Evolutionary conservation across 2,113 vertebrate species (phyloP), one percentile per base, ranked within the genome.

Genomic region (Pachycephala philippinensis): DNA sequence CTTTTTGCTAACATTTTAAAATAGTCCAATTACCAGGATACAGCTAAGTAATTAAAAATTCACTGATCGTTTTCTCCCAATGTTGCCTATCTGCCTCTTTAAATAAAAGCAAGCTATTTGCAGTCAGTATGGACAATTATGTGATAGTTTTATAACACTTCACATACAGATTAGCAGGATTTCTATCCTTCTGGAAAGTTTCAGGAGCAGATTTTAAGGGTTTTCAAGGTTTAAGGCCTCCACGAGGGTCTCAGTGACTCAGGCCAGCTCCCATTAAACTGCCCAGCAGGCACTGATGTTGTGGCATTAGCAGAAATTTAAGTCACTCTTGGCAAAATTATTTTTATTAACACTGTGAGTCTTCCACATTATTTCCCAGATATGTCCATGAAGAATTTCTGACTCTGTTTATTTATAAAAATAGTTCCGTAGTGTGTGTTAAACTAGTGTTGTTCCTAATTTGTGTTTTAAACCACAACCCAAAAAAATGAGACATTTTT

Each of bases 161-260:
- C 80, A 89, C 27, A n/a, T 21, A 14, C 21, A 52, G 16, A 28
- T 65, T 40, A 87, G 68, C 77, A 93, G 19, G 30, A 39, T 28
- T 66, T 57, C 68, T 61, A 23, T 42, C 22, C 37, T 60, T 90
- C 27, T 23, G 13, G 56, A 39, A 82, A 19, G 10, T 50, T 44
- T 71, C 70, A 82, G 57, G 89, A 94, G 80, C 37, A 76, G 42
- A 66, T 42, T n/a, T n/a, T n/a, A n/a, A n/a, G n/a, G n/a, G n/a
- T n/a, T n/a, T n/a, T n/a, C n/a, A n/a, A 89, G 79, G n/a, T 37
- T 80, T 35, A 50, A 33, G 75, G 56, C 56, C 95, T 96, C 95
- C 93, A 97, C 89, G 77, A 96, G 93, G 75, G 92, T 95, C 95
- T 97, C 95, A 91, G 65, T 82, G 75, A 82, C 96, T 96, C 91